Evolutionary conservation across 2,797 vertebrate genomes (phyloP).

Genomic region (Centroberyx gerrardi): DNA sequence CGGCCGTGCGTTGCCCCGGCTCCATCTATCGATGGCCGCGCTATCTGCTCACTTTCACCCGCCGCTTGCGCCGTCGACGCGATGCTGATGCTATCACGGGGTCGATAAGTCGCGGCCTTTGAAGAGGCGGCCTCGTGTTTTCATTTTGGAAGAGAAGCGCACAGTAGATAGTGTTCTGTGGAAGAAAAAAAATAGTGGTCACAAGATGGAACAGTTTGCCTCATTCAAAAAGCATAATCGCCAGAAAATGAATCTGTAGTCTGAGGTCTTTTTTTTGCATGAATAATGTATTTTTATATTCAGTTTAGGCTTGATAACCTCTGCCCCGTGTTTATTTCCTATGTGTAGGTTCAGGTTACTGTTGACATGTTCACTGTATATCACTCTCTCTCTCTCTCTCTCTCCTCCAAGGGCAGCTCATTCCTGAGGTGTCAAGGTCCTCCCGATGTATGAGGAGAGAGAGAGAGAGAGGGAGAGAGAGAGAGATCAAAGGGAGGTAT

Average conservation of each 20-base stretch:
- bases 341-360: conserved; percentile 12
- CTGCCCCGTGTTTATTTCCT: neutral
- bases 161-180: conserved; percentile 43
- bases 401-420: conserved; percentile 73
- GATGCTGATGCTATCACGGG: conserved; percentile 68
- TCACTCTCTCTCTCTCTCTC: conserved; percentile 40
- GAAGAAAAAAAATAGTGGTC: neutral
- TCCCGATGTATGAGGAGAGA: conserved; percentile 50
- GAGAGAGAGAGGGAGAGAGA: conserved; percentile 39
- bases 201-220: conserved; percentile 7
- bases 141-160: conserved; percentile 61
- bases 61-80: conserved; percentile 30
- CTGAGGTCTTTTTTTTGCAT: conserved; percentile 14
- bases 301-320: conserved; percentile 17
- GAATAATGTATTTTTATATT: conserved; percentile 42
- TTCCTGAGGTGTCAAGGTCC: conserved; percentile 77
- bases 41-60: conserved; percentile 67
- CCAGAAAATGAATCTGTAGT: conserved; percentile 20
- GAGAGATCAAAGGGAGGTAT: conserved; percentile 67
- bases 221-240: neutral
- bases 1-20: conserved; percentile 18
- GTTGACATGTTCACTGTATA: conserved; percentile 17
- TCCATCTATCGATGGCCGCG: conserved; percentile 61
- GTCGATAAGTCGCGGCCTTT: conserved; percentile 69
- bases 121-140: conserved; percentile 71